These are phyloP conservation scores for Scomber scombrus DNA, from an alignment of 2,113 vertebrate genomes.

Conservation along the genomic window DNA sequence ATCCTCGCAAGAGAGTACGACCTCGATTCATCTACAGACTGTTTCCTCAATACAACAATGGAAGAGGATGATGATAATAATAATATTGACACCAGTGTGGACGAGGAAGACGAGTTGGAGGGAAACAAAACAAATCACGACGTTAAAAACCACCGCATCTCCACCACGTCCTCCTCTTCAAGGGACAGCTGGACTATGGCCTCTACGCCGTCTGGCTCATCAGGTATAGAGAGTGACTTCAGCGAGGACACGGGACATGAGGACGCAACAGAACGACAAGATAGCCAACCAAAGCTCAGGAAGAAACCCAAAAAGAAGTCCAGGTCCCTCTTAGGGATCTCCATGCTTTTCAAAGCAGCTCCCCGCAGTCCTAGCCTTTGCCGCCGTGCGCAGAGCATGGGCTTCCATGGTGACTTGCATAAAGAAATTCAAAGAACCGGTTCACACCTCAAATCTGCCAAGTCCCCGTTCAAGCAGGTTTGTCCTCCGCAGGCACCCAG, in stretches of 20 bases:
- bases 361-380: constrained; percentile 83
- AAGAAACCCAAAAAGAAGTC: constrained; percentile 80
- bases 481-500: neutral
- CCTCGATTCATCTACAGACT: constrained; percentile 55
- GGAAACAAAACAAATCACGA: constrained; percentile 52
- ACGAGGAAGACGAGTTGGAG: constrained; percentile 79
- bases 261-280: constrained; percentile 85
- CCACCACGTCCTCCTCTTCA: constrained; percentile 79
- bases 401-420: constrained; percentile 51
- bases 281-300: constrained; percentile 27
- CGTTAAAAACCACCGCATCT: constrained; percentile 72
- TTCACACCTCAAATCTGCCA: constrained; percentile 77
- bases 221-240: constrained; percentile 92
- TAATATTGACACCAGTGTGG: constrained; percentile 71
- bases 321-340: constrained; percentile 79
- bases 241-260: constrained; percentile 86
- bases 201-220: constrained; percentile 87
- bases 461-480: constrained; percentile 68
- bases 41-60: constrained; percentile 54
- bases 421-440: constrained; percentile 51
- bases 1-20: constrained; percentile 86
- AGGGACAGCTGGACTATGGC: constrained; percentile 85
- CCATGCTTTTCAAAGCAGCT: constrained; percentile 86
- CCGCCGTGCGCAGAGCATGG: constrained; percentile 88
- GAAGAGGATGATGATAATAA: constrained; percentile 81